These are phyloP conservation scores for Thalassarche chlororhynchos DNA, from an alignment of 2,113 vertebrate species.

Conservation along the genomic window DNA sequence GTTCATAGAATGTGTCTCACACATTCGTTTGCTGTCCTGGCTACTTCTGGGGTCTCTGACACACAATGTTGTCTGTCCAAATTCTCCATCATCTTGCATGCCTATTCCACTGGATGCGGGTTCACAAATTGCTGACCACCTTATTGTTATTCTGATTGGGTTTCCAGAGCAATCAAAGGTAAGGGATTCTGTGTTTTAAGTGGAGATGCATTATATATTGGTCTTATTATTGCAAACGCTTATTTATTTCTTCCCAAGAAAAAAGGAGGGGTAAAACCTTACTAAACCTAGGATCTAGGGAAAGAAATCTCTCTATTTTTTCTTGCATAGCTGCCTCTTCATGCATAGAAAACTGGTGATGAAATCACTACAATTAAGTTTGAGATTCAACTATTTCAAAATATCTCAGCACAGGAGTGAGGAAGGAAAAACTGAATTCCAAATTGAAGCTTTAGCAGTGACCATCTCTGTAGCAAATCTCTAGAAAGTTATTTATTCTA, in stretches of 20 bases:
- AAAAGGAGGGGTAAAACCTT: neutral
- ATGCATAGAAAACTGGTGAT: neutral
- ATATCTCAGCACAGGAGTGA: neutral
- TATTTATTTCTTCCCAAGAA: slow-evolving; percentile 23
- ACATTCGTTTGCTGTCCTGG: slow-evolving; percentile 97
- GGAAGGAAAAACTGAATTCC: neutral
- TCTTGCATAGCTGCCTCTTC: neutral
- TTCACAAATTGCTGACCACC: slow-evolving; percentile 96
- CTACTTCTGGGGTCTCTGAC: slow-evolving; percentile 96
- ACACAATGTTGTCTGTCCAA: slow-evolving; percentile 93
- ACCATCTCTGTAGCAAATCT: neutral
- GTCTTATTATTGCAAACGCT: slow-evolving; percentile 39
- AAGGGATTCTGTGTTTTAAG: slow-evolving; percentile 54
- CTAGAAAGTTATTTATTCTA: neutral
- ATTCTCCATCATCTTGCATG: slow-evolving; percentile 91
- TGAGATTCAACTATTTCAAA: neutral
- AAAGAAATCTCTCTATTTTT: neutral
- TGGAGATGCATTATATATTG: neutral
- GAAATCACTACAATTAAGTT: neutral
- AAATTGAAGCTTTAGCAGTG: neutral
- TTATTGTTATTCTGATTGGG: slow-evolving; percentile 97
- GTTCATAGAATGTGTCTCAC: slow-evolving; percentile 98
- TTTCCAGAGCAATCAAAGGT: slow-evolving; percentile 99
- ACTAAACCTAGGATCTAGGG: neutral
- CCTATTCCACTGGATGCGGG: slow-evolving; percentile 98